Base-by-base conservation (phyloP, 2,888 invertebrate species). In the Parnassius glacialis region DNA sequence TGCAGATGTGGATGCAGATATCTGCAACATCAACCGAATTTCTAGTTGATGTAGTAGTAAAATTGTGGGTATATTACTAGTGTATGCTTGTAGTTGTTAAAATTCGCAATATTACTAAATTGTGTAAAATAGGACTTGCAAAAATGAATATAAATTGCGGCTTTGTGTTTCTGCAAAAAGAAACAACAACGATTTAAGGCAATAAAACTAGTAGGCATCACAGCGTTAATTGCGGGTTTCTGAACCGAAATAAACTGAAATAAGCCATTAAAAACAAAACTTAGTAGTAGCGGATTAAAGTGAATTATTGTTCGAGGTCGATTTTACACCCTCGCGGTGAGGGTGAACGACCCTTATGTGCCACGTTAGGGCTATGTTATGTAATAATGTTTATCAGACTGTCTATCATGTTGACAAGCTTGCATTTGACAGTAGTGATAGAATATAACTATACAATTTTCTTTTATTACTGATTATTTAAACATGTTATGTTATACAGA, bases 311-410 rank as follows among this genome's bases (percentile, higher is more conserved):
- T 55, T 53, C 58, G 53, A 52, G 52, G 16, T 34, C 5, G 10
- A 9, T 45, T 11, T 45, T 11, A 43, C 53, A 47, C 57, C 52
- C 62, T 48, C 55, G 64, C 62, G 60, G 57, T 52, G 70, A 72
- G 81, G 85, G 85, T 85, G 80, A 84, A 81, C 76, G 83, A 81
- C 83, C 85, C 81, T 71, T 75, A 55, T 62, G 64, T 64, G 64
- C 66, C 66, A 69, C 70, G 64, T 62, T 64, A 60, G 66, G 61
- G 68, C 67, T 64, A 47, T 76, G 79, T 80, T 80, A 74, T 77
- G 80, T 79, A 82, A 80, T 74, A 71, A 66, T 70, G 74, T 70
- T 71, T 70, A 74, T 69, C 71, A 68, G 75, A 68, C 75, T 69
- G 73, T 73, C 74, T 71, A 34, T 51, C 66, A 68, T 76, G 76